These are phyloP conservation scores for Pristionchus arcanus DNA, from an alignment of 2,888 invertebrate species.

Conservation along the genomic window DNA sequence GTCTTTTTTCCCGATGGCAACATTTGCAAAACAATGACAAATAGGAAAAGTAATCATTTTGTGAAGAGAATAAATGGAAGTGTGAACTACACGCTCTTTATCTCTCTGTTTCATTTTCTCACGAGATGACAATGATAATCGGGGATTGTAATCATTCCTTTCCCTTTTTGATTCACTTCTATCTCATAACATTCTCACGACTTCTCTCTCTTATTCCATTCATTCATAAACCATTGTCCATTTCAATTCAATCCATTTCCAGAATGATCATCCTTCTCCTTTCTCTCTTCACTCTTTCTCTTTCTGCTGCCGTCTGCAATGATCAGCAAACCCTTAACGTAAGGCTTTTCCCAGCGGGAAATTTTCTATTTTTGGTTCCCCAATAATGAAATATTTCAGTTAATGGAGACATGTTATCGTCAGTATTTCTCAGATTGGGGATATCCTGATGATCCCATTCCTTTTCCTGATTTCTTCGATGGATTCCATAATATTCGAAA, in stretches of 20 bases:
- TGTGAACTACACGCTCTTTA: not conserved
- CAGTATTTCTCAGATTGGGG: not conserved
- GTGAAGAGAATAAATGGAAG: not conserved
- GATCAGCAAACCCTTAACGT: constrained; percentile 25
- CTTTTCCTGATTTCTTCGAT: constrained; percentile 20
- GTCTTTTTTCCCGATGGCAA: not conserved
- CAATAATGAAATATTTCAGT: not conserved
- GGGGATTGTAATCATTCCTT: constrained; percentile 48
- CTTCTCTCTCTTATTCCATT: not conserved
- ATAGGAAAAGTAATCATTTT: not conserved
- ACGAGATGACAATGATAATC: constrained; percentile 8
- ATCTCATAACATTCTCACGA: not conserved
- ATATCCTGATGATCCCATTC: not conserved
- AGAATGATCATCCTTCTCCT: not conserved
- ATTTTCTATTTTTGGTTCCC: not conserved
- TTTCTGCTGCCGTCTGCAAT: not conserved
- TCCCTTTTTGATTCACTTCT: constrained; percentile 27
- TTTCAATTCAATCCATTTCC: not conserved
- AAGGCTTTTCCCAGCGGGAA: not conserved
- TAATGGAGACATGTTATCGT: constrained; percentile 4
- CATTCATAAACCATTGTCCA: not conserved
- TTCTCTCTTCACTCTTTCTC: not conserved
- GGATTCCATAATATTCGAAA: not conserved
- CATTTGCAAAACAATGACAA: not conserved
- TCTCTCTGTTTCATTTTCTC: constrained; percentile 41